Base-by-base conservation (phyloP, 2,888 invertebrate genomes). In the Exocentrus adspersus region DNA sequence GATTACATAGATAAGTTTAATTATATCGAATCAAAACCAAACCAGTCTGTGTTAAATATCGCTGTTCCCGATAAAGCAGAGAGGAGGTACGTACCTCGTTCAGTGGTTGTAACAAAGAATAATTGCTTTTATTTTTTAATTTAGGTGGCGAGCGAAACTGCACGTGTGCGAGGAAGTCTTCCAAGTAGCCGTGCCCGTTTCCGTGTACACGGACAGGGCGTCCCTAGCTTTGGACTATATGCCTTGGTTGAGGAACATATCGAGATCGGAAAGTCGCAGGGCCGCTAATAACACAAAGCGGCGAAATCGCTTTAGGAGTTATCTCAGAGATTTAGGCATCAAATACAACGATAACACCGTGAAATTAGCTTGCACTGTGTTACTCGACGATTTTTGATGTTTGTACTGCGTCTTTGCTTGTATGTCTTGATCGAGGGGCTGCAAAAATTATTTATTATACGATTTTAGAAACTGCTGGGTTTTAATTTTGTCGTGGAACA, bases 231-330 rank as follows among this genome's bases (percentile, higher is more conserved):
- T 89, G 56, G 94, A 94, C 81, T 92, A 91, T 78, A 87, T 92
- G 81, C 86, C 93, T 0, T 79, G 84, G 0, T 84, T 92, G 68
- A 85, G 93, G 28, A 81, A 85, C 12, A 90, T 94, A 59, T 90
- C 91, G 69, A 86, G 92, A 68, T 84, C 87, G 42, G 93, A 94
- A 78, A 86, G 86, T 71, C 75, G 74, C 10, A 88, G 90, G 74
- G 85, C 86, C 28, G 85, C 86, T 48, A 80, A 76, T 20, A 88
- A 86, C 72, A 83, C 79, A 1, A 91, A 92, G 77, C 86, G 92
- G 64, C 88, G 90, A 65, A 92, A 90, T 75, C 85, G 93, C 60
- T 93, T 91, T 81, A 91, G 89, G 81, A 92, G 92, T 80, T 93
- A 93, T 81, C 84, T 93, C 46, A 72, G 62, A 57, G 70, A 67